Evolutionary conservation across 2,888 invertebrate species (phyloP).

Genomic region (Caenorhabditis doughertyi): DNA sequence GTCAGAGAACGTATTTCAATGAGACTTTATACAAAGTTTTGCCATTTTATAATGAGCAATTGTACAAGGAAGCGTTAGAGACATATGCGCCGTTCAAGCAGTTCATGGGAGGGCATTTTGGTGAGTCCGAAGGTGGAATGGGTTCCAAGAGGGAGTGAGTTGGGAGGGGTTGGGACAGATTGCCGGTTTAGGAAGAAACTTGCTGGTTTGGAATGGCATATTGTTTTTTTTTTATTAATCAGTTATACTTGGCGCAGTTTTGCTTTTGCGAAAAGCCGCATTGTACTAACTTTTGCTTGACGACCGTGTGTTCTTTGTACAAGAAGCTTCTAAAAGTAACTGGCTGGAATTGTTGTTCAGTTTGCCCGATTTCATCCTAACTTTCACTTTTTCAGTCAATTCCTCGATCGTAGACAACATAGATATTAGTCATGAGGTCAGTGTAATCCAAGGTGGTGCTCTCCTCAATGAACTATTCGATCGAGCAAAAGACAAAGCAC

Average conservation of each 20-base stretch:
- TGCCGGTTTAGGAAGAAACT: too few relatives aligned
- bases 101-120: constrained; percentile 33
- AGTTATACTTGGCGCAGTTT: too few relatives aligned
- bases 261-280: too few relatives aligned
- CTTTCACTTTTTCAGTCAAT: constrained; percentile 44
- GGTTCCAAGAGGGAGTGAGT: not conserved
- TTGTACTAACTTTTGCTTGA: too few relatives aligned
- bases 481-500: constrained; percentile 57
- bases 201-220: too few relatives aligned
- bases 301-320: too few relatives aligned
- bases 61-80: constrained; percentile 20
- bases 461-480: constrained; percentile 59
- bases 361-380: too few relatives aligned
- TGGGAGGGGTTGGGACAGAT: too few relatives aligned
- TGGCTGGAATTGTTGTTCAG: too few relatives aligned
- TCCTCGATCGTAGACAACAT: constrained; percentile 49
- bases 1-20: constrained; percentile 54
- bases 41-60: constrained; percentile 46
- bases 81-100: constrained; percentile 9
- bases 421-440: constrained; percentile 62
- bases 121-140: constrained; percentile 14
- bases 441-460: constrained; percentile 49
- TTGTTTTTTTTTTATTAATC: too few relatives aligned
- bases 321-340: too few relatives aligned
- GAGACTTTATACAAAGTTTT: constrained; percentile 26